Percentiles rank a stretch among this genome's conserved stretches.
Evolutionary conservation across 2,113 vertebrate genomes (phyloP).

Genomic region (Carollia perspicillata): DNA sequence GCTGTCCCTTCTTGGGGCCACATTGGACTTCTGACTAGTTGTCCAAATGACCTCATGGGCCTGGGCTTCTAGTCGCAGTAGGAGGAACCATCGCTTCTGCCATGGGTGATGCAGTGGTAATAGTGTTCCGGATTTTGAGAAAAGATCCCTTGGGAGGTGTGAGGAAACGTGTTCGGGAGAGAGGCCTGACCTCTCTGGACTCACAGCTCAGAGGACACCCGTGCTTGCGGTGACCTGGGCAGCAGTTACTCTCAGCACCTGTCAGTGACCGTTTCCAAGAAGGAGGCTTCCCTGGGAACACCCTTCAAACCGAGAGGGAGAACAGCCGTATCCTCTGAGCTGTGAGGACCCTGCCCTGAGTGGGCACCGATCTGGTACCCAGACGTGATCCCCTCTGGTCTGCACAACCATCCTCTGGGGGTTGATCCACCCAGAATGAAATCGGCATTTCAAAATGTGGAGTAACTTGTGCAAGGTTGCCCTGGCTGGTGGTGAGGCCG

Average conservation of each 20-base stretch:
- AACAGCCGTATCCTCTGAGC: background rate
- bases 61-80: background rate
- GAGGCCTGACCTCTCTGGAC: background rate
- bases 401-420: background rate
- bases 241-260: background rate
- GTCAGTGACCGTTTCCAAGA: background rate
- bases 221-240: background rate
- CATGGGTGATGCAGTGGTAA: background rate
- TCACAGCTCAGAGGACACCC: no score
- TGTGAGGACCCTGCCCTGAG: background rate
- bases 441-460: background rate
- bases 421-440: background rate
- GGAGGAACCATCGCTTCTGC: background rate
- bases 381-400: fast-evolving
- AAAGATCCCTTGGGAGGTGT: background rate
- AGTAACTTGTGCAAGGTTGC: background rate
- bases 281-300: background rate
- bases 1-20: background rate
- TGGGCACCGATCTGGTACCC: background rate
- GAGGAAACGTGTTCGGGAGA: background rate
- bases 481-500: background rate
- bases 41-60: background rate
- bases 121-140: background rate
- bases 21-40: background rate
- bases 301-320: background rate